Conservation (phyloP, 2,888 invertebrate species). For the Tipula lateralis region DNA sequence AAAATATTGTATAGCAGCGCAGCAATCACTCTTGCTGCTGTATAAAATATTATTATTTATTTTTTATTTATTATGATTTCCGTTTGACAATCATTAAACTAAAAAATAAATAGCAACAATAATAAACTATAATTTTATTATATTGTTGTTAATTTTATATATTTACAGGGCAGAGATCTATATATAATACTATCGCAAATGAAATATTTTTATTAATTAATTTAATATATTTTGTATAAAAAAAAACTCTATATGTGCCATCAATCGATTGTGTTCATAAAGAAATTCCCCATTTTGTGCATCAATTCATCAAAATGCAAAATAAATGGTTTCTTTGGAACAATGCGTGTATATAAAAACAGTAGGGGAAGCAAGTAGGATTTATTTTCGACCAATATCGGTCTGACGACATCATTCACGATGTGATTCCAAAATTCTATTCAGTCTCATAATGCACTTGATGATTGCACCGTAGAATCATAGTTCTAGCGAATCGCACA, state of each 20-base stretch:
- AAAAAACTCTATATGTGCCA: background rate
- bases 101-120: background rate
- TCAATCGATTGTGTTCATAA: background rate
- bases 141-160: background rate
- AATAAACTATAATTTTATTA: slow-evolving; percentile 9
- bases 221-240: background rate
- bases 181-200: background rate
- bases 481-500: too few species aligned
- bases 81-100: slow-evolving; percentile 24
- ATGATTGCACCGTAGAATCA: too few species aligned
- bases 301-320: too few species aligned
- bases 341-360: too few species aligned
- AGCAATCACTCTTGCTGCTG: background rate
- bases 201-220: background rate
- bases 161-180: background rate
- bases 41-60: background rate
- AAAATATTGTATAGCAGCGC: background rate
- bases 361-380: too few species aligned
- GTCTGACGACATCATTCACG: too few species aligned
- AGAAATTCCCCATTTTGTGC: too few species aligned
- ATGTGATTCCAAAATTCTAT: too few species aligned
- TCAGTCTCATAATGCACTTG: too few species aligned
- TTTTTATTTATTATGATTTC: slow-evolving; percentile 16
- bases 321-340: too few species aligned
- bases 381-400: too few species aligned